These are phyloP conservation scores for Celastrina argiolus DNA, from an alignment of 2,888 invertebrate genomes.

Conservation along the genomic window DNA sequence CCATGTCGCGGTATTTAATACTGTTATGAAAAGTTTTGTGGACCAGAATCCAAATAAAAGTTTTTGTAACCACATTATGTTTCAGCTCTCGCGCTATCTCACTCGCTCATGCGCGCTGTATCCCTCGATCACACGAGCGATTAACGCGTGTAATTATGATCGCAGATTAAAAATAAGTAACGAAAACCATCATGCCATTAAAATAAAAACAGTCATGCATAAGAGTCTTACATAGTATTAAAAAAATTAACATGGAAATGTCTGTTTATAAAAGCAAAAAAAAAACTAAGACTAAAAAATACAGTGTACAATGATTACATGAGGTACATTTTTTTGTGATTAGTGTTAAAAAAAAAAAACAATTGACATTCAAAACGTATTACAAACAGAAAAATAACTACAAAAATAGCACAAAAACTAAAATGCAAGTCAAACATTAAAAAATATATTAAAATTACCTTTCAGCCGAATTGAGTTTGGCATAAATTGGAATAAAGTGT, in stretches of 20 bases:
- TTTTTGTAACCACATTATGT: too few species aligned
- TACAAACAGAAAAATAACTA: neutral
- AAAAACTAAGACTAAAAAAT: conserved; percentile 27
- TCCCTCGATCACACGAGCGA: too few species aligned
- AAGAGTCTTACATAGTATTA: neutral
- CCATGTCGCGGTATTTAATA: too few species aligned
- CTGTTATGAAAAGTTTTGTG: too few species aligned
- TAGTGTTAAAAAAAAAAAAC: neutral
- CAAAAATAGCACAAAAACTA: conserved; percentile 38
- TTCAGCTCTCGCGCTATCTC: too few species aligned
- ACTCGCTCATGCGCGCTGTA: too few species aligned
- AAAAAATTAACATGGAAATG: conserved; percentile 18
- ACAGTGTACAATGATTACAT: neutral
- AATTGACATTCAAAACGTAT: neutral
- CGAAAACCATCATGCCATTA: conserved; percentile 30
- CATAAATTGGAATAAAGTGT: conserved; percentile 30
- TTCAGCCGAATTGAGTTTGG: conserved; percentile 13
- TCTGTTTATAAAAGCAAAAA: conserved; percentile 27
- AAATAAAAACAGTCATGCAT: conserved; percentile 12
- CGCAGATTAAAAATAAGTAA: conserved; percentile 40
- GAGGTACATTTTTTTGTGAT: neutral
- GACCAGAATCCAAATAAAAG: too few species aligned
- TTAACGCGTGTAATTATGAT: too few species aligned
- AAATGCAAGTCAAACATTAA: conserved; percentile 52
- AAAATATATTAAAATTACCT: conserved; percentile 37